Evolutionary conservation across 2,888 invertebrate genomes (phyloP).

Genomic region (Phyllotreta striolata): DNA sequence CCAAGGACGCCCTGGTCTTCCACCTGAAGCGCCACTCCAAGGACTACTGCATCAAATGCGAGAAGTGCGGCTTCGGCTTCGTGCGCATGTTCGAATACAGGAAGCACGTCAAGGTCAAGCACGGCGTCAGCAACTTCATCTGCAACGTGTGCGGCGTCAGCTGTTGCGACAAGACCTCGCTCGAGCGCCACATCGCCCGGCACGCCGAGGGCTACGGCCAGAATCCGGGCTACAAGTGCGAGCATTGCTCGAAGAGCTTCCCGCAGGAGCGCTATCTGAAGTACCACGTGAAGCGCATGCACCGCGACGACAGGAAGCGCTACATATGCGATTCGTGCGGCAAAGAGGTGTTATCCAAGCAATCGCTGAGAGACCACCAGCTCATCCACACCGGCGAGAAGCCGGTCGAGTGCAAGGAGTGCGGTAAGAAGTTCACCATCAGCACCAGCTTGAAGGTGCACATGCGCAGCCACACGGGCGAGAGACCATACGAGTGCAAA

Average conservation of each 20-base stretch:
- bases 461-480: constrained; percentile 58
- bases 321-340: constrained; percentile 61
- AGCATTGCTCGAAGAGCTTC: constrained; percentile 45
- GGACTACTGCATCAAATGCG: constrained; percentile 64
- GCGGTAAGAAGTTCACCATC: constrained; percentile 66
- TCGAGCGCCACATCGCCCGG: constrained; percentile 49
- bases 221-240: constrained; percentile 45
- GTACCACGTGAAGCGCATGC: constrained; percentile 47
- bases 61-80: constrained; percentile 49
- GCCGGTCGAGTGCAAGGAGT: constrained; percentile 63
- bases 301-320: constrained; percentile 45
- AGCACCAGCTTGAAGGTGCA: constrained; percentile 60
- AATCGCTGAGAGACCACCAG: constrained; percentile 49
- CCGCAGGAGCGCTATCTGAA: constrained; percentile 42
- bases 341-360: constrained; percentile 61
- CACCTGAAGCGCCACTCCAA: constrained; percentile 66
- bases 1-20: constrained; percentile 57
- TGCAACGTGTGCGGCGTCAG: constrained; percentile 51
- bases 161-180: constrained; percentile 49
- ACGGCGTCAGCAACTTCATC: constrained; percentile 46
- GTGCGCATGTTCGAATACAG: constrained; percentile 51
- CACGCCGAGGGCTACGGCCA: constrained; percentile 47
- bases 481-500: constrained; percentile 62
- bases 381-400: constrained; percentile 58
- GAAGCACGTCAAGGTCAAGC: constrained; percentile 50